These are phyloP conservation scores for Agriopis leucophaearia DNA, from an alignment of 2,888 invertebrate genomes.

Conservation along the genomic window DNA sequence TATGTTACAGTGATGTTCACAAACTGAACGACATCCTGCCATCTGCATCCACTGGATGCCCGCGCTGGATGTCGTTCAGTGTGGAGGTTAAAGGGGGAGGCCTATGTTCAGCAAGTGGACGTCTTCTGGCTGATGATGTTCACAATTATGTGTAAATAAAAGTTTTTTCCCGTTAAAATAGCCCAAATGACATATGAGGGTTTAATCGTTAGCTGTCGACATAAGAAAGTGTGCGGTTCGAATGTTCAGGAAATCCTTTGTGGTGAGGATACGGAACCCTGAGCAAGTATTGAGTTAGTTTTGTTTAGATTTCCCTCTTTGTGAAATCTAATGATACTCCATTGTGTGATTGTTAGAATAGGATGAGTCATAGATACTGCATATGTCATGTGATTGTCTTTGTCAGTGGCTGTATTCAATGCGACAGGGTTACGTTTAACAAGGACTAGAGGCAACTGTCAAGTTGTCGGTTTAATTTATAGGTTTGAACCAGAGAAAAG, in stretches of 20 bases:
- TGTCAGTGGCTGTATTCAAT: neutral
- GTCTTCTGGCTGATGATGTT: too few relatives aligned
- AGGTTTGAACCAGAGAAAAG: too few relatives aligned
- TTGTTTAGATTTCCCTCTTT: conserved; percentile 41
- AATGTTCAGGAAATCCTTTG: conserved; percentile 70
- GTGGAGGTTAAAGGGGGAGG: too few relatives aligned
- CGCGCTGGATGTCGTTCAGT: too few relatives aligned
- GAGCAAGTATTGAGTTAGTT: conserved; percentile 45
- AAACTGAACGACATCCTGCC: too few relatives aligned
- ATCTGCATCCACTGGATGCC: too few relatives aligned
- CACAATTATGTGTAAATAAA: neutral
- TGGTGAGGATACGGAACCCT: conserved; percentile 54
- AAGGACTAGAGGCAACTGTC: neutral
- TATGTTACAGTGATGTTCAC: too few relatives aligned
- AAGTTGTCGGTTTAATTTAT: too few relatives aligned
- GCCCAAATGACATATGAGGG: neutral
- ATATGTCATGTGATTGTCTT: conserved; percentile 5
- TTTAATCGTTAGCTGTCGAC: conserved; percentile 16
- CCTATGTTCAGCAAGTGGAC: too few relatives aligned
- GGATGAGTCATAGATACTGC: conserved; percentile 29
- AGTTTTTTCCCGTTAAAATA: neutral
- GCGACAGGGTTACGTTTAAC: neutral
- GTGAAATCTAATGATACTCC: conserved; percentile 39
- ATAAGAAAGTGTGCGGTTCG: conserved; percentile 75
- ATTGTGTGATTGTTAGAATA: conserved; percentile 30